A percentile compares a stretch with the other conserved stretches of the same genome.
Evolutionary conservation across 2,113 vertebrate genomes (phyloP).

Genomic region (Cynoglossus semilaevis): DNA sequence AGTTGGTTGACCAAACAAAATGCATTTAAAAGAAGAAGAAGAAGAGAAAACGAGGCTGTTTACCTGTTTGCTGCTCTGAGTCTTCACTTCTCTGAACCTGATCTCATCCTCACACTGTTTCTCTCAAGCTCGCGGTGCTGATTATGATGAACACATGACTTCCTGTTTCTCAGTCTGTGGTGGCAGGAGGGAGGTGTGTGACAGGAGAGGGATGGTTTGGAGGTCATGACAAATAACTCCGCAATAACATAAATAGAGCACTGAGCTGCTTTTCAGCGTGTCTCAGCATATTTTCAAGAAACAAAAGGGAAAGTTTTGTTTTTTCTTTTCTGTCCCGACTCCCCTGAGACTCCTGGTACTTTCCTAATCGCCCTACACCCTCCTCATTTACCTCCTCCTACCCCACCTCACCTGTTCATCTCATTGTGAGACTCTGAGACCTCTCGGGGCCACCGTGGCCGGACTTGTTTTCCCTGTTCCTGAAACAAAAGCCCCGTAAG

Average conservation of each 20-base stretch:
- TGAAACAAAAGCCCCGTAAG: conserved; percentile 58
- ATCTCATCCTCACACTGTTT: conserved; percentile 27
- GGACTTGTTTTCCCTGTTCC: conserved; percentile 64
- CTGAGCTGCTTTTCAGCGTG: conserved; percentile 3
- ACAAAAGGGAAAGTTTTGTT: neutral
- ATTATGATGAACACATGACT: conserved; percentile 46
- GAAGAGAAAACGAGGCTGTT: conserved; percentile 3
- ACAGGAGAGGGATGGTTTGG: conserved; percentile 43
- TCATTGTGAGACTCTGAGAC: conserved; percentile 46
- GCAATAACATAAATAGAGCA: conserved; percentile 7
- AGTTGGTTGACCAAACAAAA: neutral
- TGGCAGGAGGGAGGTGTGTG: conserved; percentile 42
- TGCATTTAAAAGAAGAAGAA: neutral
- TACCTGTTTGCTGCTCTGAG: conserved; percentile 54
- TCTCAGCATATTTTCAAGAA: neutral
- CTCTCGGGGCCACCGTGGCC: conserved; percentile 27
- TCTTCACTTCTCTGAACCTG: conserved; percentile 31
- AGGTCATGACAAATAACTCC: conserved; percentile 11
- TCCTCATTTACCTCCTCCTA: conserved; percentile 10
- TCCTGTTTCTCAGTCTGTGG: conserved; percentile 47
- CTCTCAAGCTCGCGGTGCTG: conserved; percentile 24
- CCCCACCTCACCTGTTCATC: conserved; percentile 31
- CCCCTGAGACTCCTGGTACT: conserved; percentile 13
- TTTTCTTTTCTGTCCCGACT: neutral
- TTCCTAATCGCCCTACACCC: conserved; percentile 29